Percentiles rank a stretch among this genome's conserved stretches.
Conservation (phyloP, 1,140 invertebrate species). For the Drosophila ogumai region DNA sequence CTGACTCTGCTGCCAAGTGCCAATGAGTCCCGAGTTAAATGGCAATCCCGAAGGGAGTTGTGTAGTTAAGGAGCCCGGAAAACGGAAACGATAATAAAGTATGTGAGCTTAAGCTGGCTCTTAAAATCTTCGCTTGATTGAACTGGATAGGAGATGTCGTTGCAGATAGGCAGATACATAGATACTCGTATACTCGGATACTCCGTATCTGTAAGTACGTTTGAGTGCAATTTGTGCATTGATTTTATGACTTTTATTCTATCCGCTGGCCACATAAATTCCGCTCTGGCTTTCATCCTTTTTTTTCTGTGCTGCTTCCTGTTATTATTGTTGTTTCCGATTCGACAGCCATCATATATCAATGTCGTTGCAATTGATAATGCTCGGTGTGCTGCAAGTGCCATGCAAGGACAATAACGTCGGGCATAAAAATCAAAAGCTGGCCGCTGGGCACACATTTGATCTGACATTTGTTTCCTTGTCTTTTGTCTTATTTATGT, state of each 20-base stretch:
- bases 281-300: slow-evolving; percentile 5
- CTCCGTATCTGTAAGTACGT: slow-evolving; percentile 33
- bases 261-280: slow-evolving; percentile 41
- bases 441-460: slow-evolving; percentile 46
- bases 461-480: slow-evolving; percentile 65
- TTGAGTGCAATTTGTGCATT: slow-evolving; percentile 48
- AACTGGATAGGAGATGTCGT: slow-evolving; percentile 9
- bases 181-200: slow-evolving; percentile 5
- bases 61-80: slow-evolving; percentile 23
- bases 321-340: slow-evolving; percentile 15
- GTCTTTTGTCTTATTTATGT: slow-evolving; percentile 64
- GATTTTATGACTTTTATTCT: slow-evolving; percentile 62
- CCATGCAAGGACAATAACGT: slow-evolving; percentile 22
- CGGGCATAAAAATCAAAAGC: slow-evolving; percentile 58
- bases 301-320: neutral
- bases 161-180: neutral
- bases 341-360: slow-evolving; percentile 50
- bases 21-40: slow-evolving; percentile 27
- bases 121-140: slow-evolving; percentile 11
- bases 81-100: slow-evolving; percentile 2
- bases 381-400: slow-evolving; percentile 25
- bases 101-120: neutral
- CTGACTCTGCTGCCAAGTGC: slow-evolving; percentile 18
- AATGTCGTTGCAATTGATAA: slow-evolving; percentile 58
- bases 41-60: slow-evolving; percentile 2